Percentiles rank a stretch among this genome's conserved stretches.
These are phyloP conservation scores for Malacoraja senta DNA, from an alignment of 2,797 vertebrate genomes.

Conservation along the genomic window DNA sequence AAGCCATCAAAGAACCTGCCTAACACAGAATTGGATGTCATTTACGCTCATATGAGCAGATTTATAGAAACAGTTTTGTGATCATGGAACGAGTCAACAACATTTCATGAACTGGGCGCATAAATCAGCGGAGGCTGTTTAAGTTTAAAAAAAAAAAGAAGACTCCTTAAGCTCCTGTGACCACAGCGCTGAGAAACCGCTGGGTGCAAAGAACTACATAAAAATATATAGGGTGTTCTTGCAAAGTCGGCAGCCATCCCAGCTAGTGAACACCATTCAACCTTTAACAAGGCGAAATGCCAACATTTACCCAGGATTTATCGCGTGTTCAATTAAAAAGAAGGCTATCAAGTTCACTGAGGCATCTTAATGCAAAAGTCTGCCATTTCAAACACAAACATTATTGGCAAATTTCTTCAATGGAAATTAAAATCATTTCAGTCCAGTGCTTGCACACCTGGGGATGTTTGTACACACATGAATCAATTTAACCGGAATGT, in stretches of 20 bases:
- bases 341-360: constrained; percentile 20
- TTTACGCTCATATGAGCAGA: neutral
- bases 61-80: neutral
- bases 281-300: neutral
- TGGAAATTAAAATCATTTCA: constrained; percentile 6
- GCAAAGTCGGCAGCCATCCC: neutral
- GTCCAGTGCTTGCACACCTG: constrained; percentile 16
- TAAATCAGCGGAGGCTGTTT: neutral
- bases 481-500: neutral
- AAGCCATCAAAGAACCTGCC: neutral
- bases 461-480: neutral
- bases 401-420: constrained; percentile 1
- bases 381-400: constrained; percentile 22
- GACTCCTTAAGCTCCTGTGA: neutral
- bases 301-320: constrained; percentile 22
- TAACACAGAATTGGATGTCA: neutral
- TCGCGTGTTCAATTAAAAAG: constrained; percentile 10
- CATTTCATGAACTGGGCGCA: neutral
- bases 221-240: neutral
- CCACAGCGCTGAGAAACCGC: neutral
- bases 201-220: neutral
- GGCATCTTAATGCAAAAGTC: neutral
- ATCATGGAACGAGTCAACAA: neutral
- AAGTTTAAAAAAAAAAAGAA: neutral
- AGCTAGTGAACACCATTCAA: neutral